A percentile compares a stretch with the other conserved stretches of the same genome.
phyloP scores from a whole-genome alignment of 2,888 invertebrate genomes.

The Augochlorella aurata region DNA sequence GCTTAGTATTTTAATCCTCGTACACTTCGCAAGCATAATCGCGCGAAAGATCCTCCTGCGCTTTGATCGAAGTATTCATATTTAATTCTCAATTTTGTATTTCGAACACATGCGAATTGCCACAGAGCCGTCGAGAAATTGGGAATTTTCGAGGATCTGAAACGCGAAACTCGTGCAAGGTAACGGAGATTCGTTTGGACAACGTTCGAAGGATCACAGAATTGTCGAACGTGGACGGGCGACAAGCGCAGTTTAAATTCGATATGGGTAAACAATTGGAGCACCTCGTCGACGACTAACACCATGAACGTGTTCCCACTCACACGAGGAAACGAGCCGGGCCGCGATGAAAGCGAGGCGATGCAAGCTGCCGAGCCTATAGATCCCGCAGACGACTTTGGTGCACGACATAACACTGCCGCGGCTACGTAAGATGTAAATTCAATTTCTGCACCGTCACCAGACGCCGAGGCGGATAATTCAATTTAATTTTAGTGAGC shows the following conservation, averaged over 20 bases:
- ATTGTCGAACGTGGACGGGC: background rate
- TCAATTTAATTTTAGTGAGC: slow-evolving; percentile 67
- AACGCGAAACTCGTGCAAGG: background rate
- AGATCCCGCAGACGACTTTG: slow-evolving; percentile 23
- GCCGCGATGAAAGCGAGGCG: slow-evolving; percentile 6
- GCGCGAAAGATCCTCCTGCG: too few relatives aligned
- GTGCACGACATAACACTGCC: slow-evolving; percentile 38
- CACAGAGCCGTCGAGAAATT: background rate
- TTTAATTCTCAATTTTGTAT: too few relatives aligned
- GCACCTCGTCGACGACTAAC: slow-evolving; percentile 1
- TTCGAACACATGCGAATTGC: background rate
- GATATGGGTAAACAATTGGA: slow-evolving; percentile 8
- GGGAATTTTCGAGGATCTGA: background rate
- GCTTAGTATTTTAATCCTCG: too few relatives aligned
- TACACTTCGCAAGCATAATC: too few relatives aligned
- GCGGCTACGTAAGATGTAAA: slow-evolving; percentile 66
- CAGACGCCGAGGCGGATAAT: slow-evolving; percentile 55
- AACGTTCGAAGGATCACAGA: background rate
- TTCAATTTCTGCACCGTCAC: slow-evolving; percentile 65
- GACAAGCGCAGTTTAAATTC: background rate
- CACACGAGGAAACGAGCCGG: background rate
- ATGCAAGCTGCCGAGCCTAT: background rate
- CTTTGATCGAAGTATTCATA: too few relatives aligned
- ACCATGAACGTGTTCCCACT: background rate
- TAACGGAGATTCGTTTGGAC: background rate